phyloP scores from a whole-genome alignment of 1,140 invertebrate genomes.

The Zaprionus camerounensis region DNA sequence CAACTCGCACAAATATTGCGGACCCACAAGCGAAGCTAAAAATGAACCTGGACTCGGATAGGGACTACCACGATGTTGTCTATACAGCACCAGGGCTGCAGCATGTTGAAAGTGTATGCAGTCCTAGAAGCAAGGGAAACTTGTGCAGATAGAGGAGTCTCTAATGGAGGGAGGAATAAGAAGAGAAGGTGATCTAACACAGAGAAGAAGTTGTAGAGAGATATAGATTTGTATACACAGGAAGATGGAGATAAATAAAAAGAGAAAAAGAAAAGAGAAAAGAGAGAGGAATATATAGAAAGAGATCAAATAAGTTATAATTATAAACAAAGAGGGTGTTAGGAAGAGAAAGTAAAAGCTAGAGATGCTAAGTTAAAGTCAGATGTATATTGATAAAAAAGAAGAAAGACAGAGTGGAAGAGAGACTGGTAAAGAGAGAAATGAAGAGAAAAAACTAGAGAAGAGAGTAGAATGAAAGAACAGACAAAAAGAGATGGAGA shows the following conservation, averaged over 20 bases:
- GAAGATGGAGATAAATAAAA: no score
- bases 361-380: no score
- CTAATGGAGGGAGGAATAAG: neutral
- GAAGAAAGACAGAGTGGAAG: neutral
- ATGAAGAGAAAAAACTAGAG: neutral
- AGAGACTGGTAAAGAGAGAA: no score
- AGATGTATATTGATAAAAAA: no score
- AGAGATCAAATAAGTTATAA: no score
- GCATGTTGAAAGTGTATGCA: slow-evolving; percentile 6
- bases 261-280: neutral
- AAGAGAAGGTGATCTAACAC: neutral
- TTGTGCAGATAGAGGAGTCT: neutral
- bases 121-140: neutral
- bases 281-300: neutral
- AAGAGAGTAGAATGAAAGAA: no score
- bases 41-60: neutral
- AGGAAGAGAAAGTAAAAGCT: no score
- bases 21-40: neutral
- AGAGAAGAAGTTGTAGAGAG: neutral
- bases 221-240: neutral
- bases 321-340: no score
- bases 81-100: slow-evolving; percentile 19
- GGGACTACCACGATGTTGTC: neutral
- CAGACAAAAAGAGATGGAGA: no score
- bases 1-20: slow-evolving; percentile 13